Base-by-base conservation (phyloP, 2,888 invertebrate species). In the Netelia virgata region DNA sequence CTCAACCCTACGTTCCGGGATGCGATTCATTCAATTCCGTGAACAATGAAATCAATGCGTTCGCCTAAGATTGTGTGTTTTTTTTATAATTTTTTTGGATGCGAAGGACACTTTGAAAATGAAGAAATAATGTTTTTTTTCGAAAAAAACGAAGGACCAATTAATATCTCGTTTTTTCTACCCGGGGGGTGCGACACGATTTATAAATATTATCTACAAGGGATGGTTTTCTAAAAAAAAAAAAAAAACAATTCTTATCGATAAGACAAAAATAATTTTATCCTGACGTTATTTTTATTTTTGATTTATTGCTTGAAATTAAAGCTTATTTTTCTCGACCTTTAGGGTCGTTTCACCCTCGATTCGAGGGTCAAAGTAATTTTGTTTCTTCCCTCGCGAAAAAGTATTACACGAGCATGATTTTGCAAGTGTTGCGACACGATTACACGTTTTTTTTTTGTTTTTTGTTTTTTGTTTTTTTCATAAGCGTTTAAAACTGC, bases 21-120 rank as follows among this genome's bases (percentile, higher is more conserved):
- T 8, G 36, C 36, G 36, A 36, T 36, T 36, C 36, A 36, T 72
- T 59, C n/a, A 9, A 43, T 72, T 68, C 72, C 14, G 14, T 20
- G 72, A 72, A 77, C 23, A 63, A 69, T 76, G 64, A 14, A 66
- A 66, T 77, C 75, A 55, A 70, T 16, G n/a, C 55, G 74, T 50
- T 64, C 36, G 36, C 55, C 18, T n/a, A 20, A 57, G 75, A 36
- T 36, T 75, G 36, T 23, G n/a, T 23, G 6, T 8, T 36, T 6
- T 36, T 36, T 53, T 53, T 50, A 11, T 14, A 50, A 11, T 14
- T 53, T 6, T 53, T 53, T 16, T 2, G 0, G 53, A 3, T 3
- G 10, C 11, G 50, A 53, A 53, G 8, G 16, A 16, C 53, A 53
- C 16, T 53, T 53, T n/a, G 16, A 53, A 50, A 53, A 50, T 3